These are phyloP conservation scores for Gorsachius magnificus DNA, from an alignment of 2,797 vertebrate species.

Conservation along the genomic window DNA sequence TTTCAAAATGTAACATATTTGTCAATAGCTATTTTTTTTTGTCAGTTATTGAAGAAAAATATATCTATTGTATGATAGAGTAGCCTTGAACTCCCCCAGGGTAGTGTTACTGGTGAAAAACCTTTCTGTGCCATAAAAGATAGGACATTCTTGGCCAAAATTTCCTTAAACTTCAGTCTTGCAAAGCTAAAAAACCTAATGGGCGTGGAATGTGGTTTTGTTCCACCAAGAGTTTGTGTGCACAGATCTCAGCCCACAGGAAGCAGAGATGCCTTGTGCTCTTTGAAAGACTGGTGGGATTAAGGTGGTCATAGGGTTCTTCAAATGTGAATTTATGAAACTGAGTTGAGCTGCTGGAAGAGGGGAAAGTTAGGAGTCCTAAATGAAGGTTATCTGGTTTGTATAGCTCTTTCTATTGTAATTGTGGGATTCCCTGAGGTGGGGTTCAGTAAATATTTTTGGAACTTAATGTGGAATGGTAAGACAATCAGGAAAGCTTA, in stretches of 20 bases:
- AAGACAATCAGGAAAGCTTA: background rate
- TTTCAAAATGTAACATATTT: background rate
- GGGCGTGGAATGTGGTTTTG: accelerated
- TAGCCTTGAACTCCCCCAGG: background rate
- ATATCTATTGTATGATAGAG: background rate
- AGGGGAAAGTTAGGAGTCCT: background rate
- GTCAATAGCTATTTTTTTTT: background rate
- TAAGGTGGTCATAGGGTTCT: background rate
- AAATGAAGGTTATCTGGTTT: background rate
- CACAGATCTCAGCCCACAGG: background rate
- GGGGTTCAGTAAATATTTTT: background rate
- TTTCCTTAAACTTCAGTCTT: background rate
- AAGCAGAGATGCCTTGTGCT: background rate
- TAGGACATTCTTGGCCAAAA: background rate
- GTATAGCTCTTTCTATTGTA: background rate
- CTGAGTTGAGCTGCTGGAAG: background rate
- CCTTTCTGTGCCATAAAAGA: background rate
- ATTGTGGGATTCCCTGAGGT: background rate
- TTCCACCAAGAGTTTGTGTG: background rate
- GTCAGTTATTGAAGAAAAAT: background rate
- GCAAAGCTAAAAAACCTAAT: background rate
- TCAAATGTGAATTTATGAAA: background rate
- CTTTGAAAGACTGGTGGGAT: background rate
- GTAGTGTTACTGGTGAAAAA: background rate
- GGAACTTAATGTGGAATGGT: background rate